Evolutionary conservation across 2,797 vertebrate species (phyloP).

Genomic region (Trachurus trachurus): DNA sequence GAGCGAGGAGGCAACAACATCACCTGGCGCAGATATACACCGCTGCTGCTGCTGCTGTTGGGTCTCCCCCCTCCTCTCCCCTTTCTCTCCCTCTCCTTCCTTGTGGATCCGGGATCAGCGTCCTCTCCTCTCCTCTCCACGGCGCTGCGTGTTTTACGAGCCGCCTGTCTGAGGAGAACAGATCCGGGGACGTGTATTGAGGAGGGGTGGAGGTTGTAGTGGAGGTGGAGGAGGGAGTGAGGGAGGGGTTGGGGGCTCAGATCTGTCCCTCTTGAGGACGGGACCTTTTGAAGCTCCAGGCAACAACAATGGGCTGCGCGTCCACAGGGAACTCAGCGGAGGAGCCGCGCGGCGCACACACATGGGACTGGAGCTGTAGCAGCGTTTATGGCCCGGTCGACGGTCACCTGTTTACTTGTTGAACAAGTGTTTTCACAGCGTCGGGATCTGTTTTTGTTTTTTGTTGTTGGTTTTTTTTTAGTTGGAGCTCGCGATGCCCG

Average conservation of each 20-base stretch:
- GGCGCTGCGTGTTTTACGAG: neutral
- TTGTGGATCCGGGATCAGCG: neutral
- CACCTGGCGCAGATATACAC: slow-evolving; percentile 21
- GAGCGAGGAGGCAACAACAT: slow-evolving; percentile 30
- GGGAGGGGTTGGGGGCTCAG: neutral
- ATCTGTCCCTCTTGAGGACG: slow-evolving; percentile 58
- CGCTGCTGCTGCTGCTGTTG: neutral
- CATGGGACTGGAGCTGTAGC: slow-evolving; percentile 8
- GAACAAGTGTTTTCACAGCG: slow-evolving; percentile 11
- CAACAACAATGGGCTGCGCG: slow-evolving; percentile 68
- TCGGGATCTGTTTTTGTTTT: neutral
- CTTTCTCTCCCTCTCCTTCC: too few species aligned
- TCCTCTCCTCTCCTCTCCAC: neutral
- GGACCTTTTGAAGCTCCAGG: slow-evolving; percentile 50
- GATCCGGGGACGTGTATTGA: neutral
- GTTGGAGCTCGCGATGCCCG: slow-evolving; percentile 83
- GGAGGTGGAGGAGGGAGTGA: too few species aligned
- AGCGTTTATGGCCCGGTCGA: neutral
- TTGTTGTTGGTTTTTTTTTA: neutral
- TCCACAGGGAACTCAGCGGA: slow-evolving; percentile 29
- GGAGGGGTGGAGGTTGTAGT: neutral
- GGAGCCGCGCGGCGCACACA: slow-evolving; percentile 39
- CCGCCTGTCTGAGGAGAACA: neutral
- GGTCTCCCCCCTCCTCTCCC: too few species aligned
- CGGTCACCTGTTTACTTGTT: slow-evolving; percentile 20